Conservation (phyloP, 2,113 vertebrate genomes). For the Empidonax traillii region DNA sequence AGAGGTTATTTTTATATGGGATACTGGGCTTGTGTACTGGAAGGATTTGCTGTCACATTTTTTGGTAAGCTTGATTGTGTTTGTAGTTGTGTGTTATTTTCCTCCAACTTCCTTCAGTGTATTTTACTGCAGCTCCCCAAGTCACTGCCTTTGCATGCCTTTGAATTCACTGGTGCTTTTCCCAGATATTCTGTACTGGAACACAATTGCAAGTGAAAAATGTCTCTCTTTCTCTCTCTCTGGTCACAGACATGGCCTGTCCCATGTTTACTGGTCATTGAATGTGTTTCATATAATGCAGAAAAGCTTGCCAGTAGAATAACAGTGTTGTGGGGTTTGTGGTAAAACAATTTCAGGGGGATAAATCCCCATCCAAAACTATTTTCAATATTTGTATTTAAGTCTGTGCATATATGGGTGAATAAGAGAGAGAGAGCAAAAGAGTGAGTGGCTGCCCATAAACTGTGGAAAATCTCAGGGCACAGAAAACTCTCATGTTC, state of each 20-base stretch:
- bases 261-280: background rate
- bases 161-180: background rate
- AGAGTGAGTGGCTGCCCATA: background rate
- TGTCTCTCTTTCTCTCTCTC: background rate
- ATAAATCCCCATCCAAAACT: background rate
- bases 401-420: background rate
- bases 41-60: constrained; percentile 90
- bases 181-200: background rate
- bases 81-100: background rate
- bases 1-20: constrained; percentile 90
- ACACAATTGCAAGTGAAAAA: background rate
- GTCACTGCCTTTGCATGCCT: background rate
- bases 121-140: background rate
- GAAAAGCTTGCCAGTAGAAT: background rate
- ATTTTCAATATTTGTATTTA: background rate
- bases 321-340: background rate
- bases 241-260: background rate
- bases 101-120: background rate
- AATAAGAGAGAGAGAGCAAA: background rate
- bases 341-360: background rate
- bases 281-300: background rate
- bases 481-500: background rate
- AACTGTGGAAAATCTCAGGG: background rate
- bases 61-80: constrained; percentile 81
- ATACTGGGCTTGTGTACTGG: constrained; percentile 84